Evolutionary conservation across 2,888 invertebrate genomes (phyloP).

Genomic region (Acronicta psi): DNA sequence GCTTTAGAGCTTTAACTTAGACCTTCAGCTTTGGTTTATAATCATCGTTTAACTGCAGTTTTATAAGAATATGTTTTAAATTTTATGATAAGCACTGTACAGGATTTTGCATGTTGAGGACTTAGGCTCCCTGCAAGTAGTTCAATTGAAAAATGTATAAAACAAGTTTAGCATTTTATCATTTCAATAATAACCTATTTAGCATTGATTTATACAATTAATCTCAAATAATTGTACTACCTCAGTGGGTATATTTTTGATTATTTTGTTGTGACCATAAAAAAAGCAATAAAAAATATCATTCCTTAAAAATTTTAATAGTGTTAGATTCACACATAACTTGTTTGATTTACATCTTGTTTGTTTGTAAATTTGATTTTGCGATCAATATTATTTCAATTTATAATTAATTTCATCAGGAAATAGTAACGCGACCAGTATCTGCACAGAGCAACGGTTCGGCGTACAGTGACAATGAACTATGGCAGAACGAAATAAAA

Average conservation of each 20-base stretch:
- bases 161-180: background rate
- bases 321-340: conserved; percentile 4
- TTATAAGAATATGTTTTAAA: conserved; percentile 38
- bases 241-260: too few species aligned
- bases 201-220: too few species aligned
- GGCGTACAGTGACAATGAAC: conserved; percentile 86
- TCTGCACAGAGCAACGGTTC: conserved; percentile 86
- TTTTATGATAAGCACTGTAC: conserved; percentile 28
- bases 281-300: background rate
- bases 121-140: conserved; percentile 8
- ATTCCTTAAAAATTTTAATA: conserved; percentile 12
- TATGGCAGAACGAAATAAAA: conserved; percentile 89
- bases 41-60: conserved; percentile 45
- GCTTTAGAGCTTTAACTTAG: conserved; percentile 58
- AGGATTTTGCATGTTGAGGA: conserved; percentile 48
- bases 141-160: background rate
- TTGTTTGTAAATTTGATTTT: conserved; percentile 19
- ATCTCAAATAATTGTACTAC: too few species aligned
- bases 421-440: conserved; percentile 83
- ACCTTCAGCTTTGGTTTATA: conserved; percentile 51
- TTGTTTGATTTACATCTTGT: conserved; percentile 26
- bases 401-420: conserved; percentile 65
- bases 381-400: conserved; percentile 28
- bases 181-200: background rate
- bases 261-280: too few species aligned